A percentile compares a stretch with the other conserved stretches of the same genome.
Evolutionary conservation across 2,797 vertebrate genomes (phyloP).

Genomic region (Phalanger gymnotis): DNA sequence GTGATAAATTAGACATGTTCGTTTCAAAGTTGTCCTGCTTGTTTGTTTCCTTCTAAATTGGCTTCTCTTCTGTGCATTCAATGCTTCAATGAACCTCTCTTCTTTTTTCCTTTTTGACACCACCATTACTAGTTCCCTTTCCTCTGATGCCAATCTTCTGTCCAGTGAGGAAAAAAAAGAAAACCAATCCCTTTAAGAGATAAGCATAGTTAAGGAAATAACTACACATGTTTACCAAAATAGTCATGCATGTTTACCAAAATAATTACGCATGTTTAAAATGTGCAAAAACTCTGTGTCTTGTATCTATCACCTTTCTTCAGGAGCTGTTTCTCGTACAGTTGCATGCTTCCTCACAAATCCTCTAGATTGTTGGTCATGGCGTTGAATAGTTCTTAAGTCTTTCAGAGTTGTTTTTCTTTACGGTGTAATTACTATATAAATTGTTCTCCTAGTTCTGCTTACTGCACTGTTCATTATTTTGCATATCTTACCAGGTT

Average conservation of each 20-base stretch:
- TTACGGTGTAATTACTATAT: not conserved
- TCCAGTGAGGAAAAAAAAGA: not conserved
- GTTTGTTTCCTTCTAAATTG: not conserved
- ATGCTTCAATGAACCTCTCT: not conserved
- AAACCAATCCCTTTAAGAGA: not conserved
- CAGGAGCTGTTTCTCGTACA: not conserved
- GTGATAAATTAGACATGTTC: not conserved
- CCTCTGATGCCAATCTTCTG: not conserved
- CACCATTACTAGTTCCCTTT: not conserved
- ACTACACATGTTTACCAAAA: not conserved
- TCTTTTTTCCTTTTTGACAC: not conserved
- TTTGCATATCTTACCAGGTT: not conserved
- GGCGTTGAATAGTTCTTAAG: not conserved
- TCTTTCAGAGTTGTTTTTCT: not conserved
- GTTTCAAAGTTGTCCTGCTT: not conserved
- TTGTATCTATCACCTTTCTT: not conserved
- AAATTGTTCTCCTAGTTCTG: not conserved
- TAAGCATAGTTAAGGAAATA: not conserved
- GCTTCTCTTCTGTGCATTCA: not conserved
- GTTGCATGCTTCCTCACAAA: not conserved
- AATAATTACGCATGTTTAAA: too few relatives aligned
- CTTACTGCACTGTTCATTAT: not conserved
- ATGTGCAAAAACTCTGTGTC: too few relatives aligned
- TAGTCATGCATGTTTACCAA: too few relatives aligned
- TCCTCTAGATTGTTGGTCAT: not conserved